Conservation (phyloP, 2,113 vertebrate genomes). For the Channa argus region DNA sequence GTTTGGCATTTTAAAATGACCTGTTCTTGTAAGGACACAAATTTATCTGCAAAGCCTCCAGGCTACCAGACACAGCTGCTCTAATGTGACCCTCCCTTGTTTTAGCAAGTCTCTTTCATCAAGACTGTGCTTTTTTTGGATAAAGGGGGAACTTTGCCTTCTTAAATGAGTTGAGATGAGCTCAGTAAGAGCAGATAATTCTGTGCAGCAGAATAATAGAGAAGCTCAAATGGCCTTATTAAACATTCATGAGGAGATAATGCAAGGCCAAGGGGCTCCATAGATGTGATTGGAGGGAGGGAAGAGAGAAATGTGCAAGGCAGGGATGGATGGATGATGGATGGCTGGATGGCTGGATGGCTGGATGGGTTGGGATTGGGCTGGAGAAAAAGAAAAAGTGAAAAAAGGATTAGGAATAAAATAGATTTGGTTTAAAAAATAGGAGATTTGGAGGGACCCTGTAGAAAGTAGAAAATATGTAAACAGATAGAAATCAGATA, state of each 20-base stretch:
- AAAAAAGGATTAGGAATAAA: conserved; percentile 27
- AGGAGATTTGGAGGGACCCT: background rate
- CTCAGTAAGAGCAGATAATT: conserved; percentile 72
- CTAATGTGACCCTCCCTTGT: conserved; percentile 32
- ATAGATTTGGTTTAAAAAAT: conserved; percentile 22
- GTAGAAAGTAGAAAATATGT: conserved; percentile 8
- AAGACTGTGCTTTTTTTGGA: conserved; percentile 29
- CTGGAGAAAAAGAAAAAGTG: background rate
- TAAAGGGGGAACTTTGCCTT: conserved; percentile 51
- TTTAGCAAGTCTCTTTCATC: conserved; percentile 44
- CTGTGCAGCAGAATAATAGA: conserved; percentile 71
- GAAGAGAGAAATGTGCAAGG: conserved; percentile 13
- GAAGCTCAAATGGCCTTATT: conserved; percentile 75
- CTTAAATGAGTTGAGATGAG: conserved; percentile 69
- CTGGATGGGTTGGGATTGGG: too few relatives aligned
- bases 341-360: conserved; percentile 29
- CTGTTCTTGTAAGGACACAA: conserved; percentile 25
- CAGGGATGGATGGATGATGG: conserved; percentile 28
- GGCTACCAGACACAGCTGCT: conserved; percentile 25
- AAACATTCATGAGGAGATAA: conserved; percentile 82
- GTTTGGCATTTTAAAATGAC: conserved; percentile 48
- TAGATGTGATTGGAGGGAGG: conserved; percentile 31
- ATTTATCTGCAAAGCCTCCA: conserved; percentile 18
- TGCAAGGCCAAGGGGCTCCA: conserved; percentile 50
- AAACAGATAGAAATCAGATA: conserved; percentile 24